Evolutionary conservation across 2,888 invertebrate genomes (phyloP), one percentile per base, ranked within the genome.

Genomic region (Monochamus alternatus): DNA sequence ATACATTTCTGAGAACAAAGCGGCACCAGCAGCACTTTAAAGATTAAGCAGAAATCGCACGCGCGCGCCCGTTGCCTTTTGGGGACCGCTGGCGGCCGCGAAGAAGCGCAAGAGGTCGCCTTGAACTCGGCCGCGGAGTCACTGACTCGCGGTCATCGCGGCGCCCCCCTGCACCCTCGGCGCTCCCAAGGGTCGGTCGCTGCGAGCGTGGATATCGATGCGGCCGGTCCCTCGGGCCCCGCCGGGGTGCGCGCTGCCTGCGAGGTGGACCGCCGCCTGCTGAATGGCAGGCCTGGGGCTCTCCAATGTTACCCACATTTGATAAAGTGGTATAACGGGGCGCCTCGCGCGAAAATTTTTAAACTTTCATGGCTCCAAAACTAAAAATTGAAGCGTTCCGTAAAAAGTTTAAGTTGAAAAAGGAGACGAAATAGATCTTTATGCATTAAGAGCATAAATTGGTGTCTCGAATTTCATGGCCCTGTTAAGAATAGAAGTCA

Each of bases 51-150:
- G 38, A 38, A 4, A 7, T 38, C 2, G 38, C 38, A 22, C 22
- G 38, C 55, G 7, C 55, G 7, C 7, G n/a, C 14, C 55, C 55
- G 5, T 10, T 47, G 60, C 69, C 30, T 60, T 47, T 81, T 82
- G 79, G 74, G 81, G 76, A 78, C 77, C 76, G 70, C 82, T 82
- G 82, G 60, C 72, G 63, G 69, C 71, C 68, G 70, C 74, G 78
- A 66, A 78, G 63, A 74, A 73, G 69, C 69, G 47, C 60, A 74
- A 74, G 74, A 72, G 75, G 76, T 82, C 80, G 79, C 82, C 83
- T 83, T 82, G 83, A 83, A 83, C 83, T 81, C 80, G 77, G 74
- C 74, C 79, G 75, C 77, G 76, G 75, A 81, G 83, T 83, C 83
- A 83, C 77, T 83, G 83, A 83, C 83, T 83, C 78, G 78, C 81